phyloP scores from a whole-genome alignment of 2,888 invertebrate species.

The Melanophora roralis region DNA sequence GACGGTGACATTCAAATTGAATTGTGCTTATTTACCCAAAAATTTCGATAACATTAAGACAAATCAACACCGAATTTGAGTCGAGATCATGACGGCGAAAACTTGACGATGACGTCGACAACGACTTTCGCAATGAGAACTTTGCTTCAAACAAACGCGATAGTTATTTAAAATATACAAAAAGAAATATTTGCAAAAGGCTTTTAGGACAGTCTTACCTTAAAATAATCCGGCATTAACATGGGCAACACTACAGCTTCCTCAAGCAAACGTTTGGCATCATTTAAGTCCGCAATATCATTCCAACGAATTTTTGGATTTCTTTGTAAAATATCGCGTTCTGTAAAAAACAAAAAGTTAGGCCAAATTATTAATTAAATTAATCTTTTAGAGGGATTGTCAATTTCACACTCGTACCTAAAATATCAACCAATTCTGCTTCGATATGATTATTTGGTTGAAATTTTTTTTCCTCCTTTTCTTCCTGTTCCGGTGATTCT shows the following conservation, averaged over 20 bases:
- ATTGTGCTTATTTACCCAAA: no score
- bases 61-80: no score
- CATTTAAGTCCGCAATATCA: conserved; percentile 92
- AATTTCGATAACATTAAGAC: no score
- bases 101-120: no score
- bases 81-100: no score
- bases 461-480: conserved; percentile 91
- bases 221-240: conserved; percentile 99
- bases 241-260: conserved; percentile 98
- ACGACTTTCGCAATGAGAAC: neutral
- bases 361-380: neutral
- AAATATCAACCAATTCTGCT: conserved; percentile 93
- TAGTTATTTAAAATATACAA: neutral
- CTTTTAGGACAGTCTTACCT: conserved; percentile 81
- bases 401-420: conserved; percentile 79
- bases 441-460: conserved; percentile 89
- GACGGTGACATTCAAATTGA: no score
- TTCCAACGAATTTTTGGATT: conserved; percentile 98
- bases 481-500: conserved; percentile 82
- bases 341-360: conserved; percentile 76
- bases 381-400: neutral
- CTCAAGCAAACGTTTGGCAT: conserved; percentile 93
- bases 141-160: neutral
- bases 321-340: conserved; percentile 97
- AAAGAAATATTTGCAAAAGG: neutral